Conservation (phyloP, 1,140 invertebrate genomes). For the Stenopsyche tienmushanensis region DNA sequence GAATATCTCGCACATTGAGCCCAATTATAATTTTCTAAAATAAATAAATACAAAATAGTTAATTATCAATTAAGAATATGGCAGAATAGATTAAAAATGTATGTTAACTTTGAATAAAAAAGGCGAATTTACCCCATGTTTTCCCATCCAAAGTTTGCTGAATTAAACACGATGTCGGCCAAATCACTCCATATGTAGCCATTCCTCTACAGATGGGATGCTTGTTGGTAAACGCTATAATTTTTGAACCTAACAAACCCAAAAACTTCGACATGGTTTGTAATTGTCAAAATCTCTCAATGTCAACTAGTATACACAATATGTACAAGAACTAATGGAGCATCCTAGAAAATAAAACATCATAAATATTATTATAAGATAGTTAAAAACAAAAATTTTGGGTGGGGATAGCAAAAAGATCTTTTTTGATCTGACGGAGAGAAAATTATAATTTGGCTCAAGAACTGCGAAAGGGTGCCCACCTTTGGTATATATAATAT, state of each 20-base stretch:
- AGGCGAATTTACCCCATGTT: conserved; percentile 34
- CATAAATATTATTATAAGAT: background rate
- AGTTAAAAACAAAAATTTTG: background rate
- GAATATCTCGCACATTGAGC: conserved; percentile 63
- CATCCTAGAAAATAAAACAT: background rate
- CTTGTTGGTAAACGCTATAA: conserved; percentile 27
- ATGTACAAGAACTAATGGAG: background rate
- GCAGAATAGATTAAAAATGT: background rate
- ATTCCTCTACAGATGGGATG: conserved; percentile 38
- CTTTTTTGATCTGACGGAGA: background rate
- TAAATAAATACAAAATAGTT: background rate
- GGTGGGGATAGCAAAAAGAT: background rate
- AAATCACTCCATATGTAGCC: conserved; percentile 36
- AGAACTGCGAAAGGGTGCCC: background rate
- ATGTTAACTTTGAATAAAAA: background rate
- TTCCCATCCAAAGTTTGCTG: conserved; percentile 37
- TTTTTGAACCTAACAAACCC: conserved; percentile 18
- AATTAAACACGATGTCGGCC: conserved; percentile 39
- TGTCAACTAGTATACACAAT: background rate
- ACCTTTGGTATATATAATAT: no score
- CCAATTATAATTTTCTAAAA: conserved; percentile 56
- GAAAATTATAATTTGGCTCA: background rate
- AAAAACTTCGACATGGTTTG: conserved; percentile 20
- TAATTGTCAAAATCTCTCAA: no score
- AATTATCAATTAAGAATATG: no score